Base-by-base conservation (phyloP, 1,140 invertebrate genomes). In the Probaryconus sp. region DNA sequence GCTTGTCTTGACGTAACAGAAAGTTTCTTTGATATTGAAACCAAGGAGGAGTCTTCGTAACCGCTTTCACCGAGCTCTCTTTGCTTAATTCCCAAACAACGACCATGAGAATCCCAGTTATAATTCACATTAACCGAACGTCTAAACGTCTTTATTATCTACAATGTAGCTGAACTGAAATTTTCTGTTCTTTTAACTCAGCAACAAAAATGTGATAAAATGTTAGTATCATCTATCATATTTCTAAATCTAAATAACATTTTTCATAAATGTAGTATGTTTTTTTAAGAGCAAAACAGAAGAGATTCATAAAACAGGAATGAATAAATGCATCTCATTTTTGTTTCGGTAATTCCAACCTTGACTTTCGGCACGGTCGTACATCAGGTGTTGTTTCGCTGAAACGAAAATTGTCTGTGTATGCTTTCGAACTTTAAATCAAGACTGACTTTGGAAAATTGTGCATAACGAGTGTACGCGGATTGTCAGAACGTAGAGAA, bases 401-500 rank as follows among this genome's bases (percentile, higher is more conserved):
- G 10, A 5, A 9, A 9, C 10, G 9, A 9, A 30, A 30, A 30
- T 9, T n/a, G n/a, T n/a, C n/a, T n/a, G 3, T 30, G 17, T 47
- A 17, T 40, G 40, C 24, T 33, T 43, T 40, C 13, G 14, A 42
- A 56, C 50, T 58, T 71, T 72, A 72, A 72, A 72, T 72, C 53
- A 56, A 47, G 28, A 47, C 33, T 42, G 68, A 47, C 45, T 67
- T 47, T 45, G 55, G 61, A 74, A 63, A 74, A 74, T 68, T 47
- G 58, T 55, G 45, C 61, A 61, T 73, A 65, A 73, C 63, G 40
- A 60, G 61, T 73, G 11, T 48, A 75, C 68, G 51, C 13, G 64
- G 45, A 78, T 58, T 78, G 69, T 78, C 69, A 74, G 69, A 69
- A 63, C 43, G 65, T 51, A 61, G 31, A 78, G 73, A 79, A 68